Evolutionary conservation across 2,797 vertebrate species (phyloP).

Genomic region (Sebastes jordani): DNA sequence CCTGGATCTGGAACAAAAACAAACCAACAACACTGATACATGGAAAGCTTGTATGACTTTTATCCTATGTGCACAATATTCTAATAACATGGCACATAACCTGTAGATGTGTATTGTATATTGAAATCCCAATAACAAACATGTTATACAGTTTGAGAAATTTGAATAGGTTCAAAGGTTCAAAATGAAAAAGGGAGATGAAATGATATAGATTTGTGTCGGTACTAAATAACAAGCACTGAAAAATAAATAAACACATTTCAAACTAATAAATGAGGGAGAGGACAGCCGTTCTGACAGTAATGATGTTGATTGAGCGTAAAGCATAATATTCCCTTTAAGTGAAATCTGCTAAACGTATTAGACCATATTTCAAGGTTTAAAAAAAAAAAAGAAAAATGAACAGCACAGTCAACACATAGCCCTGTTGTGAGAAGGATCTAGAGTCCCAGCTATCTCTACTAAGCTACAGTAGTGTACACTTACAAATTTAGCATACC

Average conservation of each 20-base stretch:
- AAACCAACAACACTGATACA: constrained; percentile 13
- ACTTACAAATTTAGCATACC: constrained; percentile 4
- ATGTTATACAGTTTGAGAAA: constrained; percentile 1
- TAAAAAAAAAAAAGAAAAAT: not conserved
- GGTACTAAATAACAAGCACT: constrained; percentile 9
- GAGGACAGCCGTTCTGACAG: constrained; percentile 12
- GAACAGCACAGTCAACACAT: constrained; percentile 16
- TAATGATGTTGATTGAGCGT: constrained; percentile 2
- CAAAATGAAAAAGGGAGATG: constrained; percentile 7
- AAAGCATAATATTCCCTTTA: constrained; percentile 61
- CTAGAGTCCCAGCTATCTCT: not conserved
- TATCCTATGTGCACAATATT: constrained; percentile 11
- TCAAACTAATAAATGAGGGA: constrained; percentile 34
- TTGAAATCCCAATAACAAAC: constrained; percentile 8
- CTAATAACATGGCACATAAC: constrained; percentile 21
- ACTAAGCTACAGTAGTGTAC: constrained; percentile 23
- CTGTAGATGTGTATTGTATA: constrained; percentile 11
- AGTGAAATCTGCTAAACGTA: constrained; percentile 20
- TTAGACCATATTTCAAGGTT: not conserved
- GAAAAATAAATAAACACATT: constrained; percentile 70
- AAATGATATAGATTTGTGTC: constrained; percentile 8
- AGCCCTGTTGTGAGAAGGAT: constrained; percentile 28
- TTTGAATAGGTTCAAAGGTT: not conserved
- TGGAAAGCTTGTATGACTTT: constrained; percentile 2
- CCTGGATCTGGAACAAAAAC: constrained; percentile 14